Conservation (phyloP, 2,888 invertebrate species). For the Scaptomyza flava region DNA sequence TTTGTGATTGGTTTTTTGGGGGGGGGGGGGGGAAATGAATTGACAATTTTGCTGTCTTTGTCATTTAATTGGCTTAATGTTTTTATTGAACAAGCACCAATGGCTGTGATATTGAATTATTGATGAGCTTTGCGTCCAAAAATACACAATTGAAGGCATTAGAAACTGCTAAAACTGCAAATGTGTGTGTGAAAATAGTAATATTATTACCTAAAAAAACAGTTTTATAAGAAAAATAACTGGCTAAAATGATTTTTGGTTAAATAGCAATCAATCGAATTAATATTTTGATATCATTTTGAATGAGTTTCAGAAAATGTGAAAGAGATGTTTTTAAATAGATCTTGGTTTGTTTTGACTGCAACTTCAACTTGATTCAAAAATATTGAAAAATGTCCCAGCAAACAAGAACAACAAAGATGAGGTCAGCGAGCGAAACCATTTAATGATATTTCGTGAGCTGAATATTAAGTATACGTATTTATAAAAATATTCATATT, state of each 20-base stretch:
- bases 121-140: conserved; percentile 1
- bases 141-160: not conserved
- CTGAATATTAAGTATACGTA: conserved; percentile 51
- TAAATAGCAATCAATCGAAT: no score
- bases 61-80: conserved; percentile 69
- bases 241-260: no score
- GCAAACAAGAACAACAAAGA: not conserved
- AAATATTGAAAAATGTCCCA: not conserved
- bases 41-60: conserved; percentile 53
- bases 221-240: no score
- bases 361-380: not conserved
- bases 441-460: conserved; percentile 21
- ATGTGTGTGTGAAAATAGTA: no score
- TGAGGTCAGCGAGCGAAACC: not conserved
- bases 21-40: conserved; percentile 15
- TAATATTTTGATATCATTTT: no score
- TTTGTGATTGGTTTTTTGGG: conserved; percentile 9
- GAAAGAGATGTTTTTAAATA: not conserved
- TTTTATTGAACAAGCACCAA: conserved; percentile 19
- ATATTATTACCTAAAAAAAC: no score
- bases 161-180: not conserved
- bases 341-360: not conserved
- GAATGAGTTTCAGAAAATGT: no score
- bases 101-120: conserved; percentile 13
- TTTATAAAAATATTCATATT: conserved; percentile 27